Evolutionary conservation across 2,888 invertebrate species (phyloP), one percentile per base, ranked within the genome.

Genomic region (Drosophila meridionalis): DNA sequence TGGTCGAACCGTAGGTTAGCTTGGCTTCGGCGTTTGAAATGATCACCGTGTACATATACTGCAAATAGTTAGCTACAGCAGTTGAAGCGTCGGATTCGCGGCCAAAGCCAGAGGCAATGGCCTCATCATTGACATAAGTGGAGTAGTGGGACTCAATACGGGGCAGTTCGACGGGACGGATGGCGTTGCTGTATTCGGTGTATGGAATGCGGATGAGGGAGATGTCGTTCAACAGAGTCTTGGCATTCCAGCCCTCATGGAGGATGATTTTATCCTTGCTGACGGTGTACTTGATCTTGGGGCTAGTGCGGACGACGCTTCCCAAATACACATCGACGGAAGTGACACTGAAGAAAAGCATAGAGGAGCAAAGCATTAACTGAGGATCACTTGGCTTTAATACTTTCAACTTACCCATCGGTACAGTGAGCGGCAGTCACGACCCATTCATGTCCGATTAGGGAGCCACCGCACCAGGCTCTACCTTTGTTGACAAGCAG

Each of bases 351-450:
- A 12, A 30, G 1, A 14, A 14, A 50, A 1, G 9, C n/a, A n/a
- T 9, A 32, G n/a, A 12, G 9, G 30, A 4, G 26, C 34, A 12
- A 14, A 3, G 1, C 26, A 56, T 69, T 56, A 59, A 42, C 42
- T 2, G 9, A 8, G 11, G 20, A 4, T 40, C 2, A 20, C 7
- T 30, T n/a, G 28, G 38, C 14, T 4, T 4, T 12, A n/a, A 30
- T 2, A 1, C 2, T 7, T 30, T 0, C 0, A 47, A 45, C 81
- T 79, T 78, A 89, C 89, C 80, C 79, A 57, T 87, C 82, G 2
- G 84, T 83, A 69, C 92, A 92, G 73, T 92, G 92, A 73, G 92
- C 92, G 50, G 92, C 92, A 36, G 92, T 92, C 69, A 92, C 53
- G 11, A 92, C 76, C 87, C 90, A 92, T 56, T 78, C 69, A n/a